Conservation (phyloP, 2,113 vertebrate genomes). For the Oncorhynchus keta region DNA sequence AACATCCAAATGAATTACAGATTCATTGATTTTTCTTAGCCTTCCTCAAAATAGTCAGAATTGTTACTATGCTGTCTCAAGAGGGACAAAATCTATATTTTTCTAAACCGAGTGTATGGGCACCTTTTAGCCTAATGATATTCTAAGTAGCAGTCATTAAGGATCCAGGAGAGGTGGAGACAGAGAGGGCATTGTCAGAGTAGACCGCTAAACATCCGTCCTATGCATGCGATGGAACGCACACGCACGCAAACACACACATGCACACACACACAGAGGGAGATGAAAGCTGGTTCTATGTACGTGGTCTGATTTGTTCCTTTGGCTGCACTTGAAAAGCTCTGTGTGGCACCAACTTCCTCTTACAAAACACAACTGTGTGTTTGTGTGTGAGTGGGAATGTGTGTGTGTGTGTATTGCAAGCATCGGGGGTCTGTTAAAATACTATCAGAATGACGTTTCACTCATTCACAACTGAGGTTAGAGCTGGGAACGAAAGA, state of each 20-base stretch:
- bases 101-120: no score
- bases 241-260: not conserved
- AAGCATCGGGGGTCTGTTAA: not conserved
- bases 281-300: slow-evolving; percentile 39
- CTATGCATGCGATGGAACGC: not conserved
- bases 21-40: no score
- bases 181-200: no score
- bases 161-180: no score
- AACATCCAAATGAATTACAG: no score
- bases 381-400: not conserved
- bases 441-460: not conserved
- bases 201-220: no score
- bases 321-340: slow-evolving; percentile 33
- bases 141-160: no score
- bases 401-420: not conserved
- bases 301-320: slow-evolving; percentile 40
- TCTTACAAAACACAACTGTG: not conserved
- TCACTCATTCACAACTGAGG: not conserved
- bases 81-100: no score
- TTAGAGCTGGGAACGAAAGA: not conserved
- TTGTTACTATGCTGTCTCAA: no score
- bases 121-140: no score
- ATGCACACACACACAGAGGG: not conserved
- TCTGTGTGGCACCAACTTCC: slow-evolving; percentile 17
- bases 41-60: no score